Base-by-base conservation (phyloP, 2,888 invertebrate genomes). In the Leucoptera coffeella region DNA sequence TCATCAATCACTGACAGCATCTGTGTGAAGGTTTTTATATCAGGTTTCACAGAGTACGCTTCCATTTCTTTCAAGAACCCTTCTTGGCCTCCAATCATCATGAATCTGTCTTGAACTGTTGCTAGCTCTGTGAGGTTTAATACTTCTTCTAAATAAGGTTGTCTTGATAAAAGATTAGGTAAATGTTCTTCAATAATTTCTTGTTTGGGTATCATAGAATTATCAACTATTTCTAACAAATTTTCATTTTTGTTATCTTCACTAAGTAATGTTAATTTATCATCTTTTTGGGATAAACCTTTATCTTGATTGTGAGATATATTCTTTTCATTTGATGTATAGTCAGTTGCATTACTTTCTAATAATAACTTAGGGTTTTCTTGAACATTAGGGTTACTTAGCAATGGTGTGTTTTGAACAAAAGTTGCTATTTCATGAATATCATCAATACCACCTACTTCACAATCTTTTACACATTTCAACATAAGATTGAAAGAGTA, bases 401-500 rank as follows among this genome's bases (percentile, higher is more conserved):
- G 9, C 6, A 9, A 7, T 7, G 17, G 17, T 17, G 9, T 17
- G 6, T 7, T 15, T 29, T 9, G 12, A 35, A 65, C 45, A 22
- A 43, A 35, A 28, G 28, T 33, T 23, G 79, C 47, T n/a, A 75
- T 48, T 30, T 78, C 65, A 38, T 72, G 54, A 36, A 79, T 74
- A 19, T 74, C 65, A 25, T 73, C 59, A 25, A 75, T 49, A 41
- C 78, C 74, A 0, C 91, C 91, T 32, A 92, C 62, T 26, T 80
- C 78, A 51, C 92, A 92, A 38, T 93, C 91, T 34, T 85, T 77
- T 0, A 84, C 78, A 47, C 82, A 80, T 40, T 85, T 74, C 2
- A 95, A 49, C 48, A 96, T 65, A 14, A 91, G 72, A 69, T 92
- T 91, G 43, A 85, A 95, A 2, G 82, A 78, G 41, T 72, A 81